Conservation (phyloP, 2,113 vertebrate genomes). For the Hyperopisus bebe region DNA sequence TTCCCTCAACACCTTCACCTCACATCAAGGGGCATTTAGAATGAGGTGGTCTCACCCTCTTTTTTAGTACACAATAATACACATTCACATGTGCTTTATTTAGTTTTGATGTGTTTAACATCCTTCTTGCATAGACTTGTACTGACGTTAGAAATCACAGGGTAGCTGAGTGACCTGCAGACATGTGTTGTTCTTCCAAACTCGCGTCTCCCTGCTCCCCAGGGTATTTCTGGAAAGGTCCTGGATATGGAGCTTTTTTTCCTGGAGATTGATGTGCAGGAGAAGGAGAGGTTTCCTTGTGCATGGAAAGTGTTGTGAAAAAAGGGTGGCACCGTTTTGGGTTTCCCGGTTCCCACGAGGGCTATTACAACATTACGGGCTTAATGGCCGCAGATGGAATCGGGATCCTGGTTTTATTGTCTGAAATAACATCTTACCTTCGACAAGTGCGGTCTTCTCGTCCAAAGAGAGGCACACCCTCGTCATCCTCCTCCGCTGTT, state of each 20-base stretch:
- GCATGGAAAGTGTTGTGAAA: not conserved
- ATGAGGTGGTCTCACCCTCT: not conserved
- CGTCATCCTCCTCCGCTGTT: not conserved
- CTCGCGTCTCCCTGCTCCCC: too few relatives aligned
- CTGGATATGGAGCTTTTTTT: not conserved
- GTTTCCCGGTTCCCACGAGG: not conserved
- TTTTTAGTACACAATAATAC: constrained; percentile 14
- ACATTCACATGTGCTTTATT: not conserved
- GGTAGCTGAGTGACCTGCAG: not conserved
- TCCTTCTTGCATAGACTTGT: not conserved
- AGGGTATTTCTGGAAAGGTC: not conserved
- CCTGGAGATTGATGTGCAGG: not conserved
- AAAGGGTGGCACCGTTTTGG: not conserved
- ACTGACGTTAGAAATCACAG: constrained; percentile 41
- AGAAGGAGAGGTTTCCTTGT: not conserved
- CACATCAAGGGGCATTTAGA: not conserved
- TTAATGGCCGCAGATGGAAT: constrained; percentile 16
- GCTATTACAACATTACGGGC: constrained; percentile 26
- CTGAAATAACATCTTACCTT: not conserved
- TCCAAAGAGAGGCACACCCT: not conserved
- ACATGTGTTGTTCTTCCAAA: not conserved
- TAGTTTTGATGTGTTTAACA: not conserved
- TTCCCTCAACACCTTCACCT: not conserved
- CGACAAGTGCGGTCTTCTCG: too few relatives aligned
- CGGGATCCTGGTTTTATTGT: constrained; percentile 15